A percentile compares a stretch with the other conserved stretches of the same genome.
Conservation (phyloP, 2,113 vertebrate species). For the Rhadina sibilatrix region DNA sequence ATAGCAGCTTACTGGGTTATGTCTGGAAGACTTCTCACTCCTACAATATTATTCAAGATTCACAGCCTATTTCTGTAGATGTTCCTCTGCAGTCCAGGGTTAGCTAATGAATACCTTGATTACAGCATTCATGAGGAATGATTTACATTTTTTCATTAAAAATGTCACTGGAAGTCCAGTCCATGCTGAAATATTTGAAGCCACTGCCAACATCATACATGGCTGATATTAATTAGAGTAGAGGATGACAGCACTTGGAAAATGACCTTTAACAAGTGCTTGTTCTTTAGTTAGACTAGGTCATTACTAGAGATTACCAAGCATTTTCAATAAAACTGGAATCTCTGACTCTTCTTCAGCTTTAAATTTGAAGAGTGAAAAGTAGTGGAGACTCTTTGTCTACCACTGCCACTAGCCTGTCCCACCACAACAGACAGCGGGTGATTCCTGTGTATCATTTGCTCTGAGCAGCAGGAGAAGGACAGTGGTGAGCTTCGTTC, state of each 20-base stretch:
- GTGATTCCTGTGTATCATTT: neutral
- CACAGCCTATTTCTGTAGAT: neutral
- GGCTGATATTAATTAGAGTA: conserved; percentile 79
- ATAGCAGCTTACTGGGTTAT: neutral
- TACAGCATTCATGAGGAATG: conserved; percentile 13
- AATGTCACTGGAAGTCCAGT: conserved; percentile 77
- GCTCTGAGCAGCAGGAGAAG: neutral
- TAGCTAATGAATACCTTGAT: conserved; percentile 32
- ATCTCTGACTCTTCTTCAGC: conserved; percentile 13
- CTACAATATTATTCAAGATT: neutral
- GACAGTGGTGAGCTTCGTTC: neutral
- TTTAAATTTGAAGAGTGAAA: neutral
- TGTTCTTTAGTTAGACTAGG: conserved; percentile 65
- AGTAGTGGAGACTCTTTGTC: neutral
- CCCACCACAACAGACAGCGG: neutral
- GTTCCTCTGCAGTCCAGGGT: neutral
- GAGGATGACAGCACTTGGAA: conserved; percentile 74
- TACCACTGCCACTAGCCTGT: neutral
- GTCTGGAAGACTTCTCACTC: neutral
- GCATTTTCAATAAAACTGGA: conserved; percentile 42
- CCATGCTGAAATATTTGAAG: conserved; percentile 57
- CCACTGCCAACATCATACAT: conserved; percentile 46
- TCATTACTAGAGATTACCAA: conserved; percentile 73
- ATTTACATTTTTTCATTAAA: conserved; percentile 72
- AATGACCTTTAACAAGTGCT: conserved; percentile 76